Base-by-base conservation (phyloP, 2,113 vertebrate species). In the Danionella cerebrum region DNA sequence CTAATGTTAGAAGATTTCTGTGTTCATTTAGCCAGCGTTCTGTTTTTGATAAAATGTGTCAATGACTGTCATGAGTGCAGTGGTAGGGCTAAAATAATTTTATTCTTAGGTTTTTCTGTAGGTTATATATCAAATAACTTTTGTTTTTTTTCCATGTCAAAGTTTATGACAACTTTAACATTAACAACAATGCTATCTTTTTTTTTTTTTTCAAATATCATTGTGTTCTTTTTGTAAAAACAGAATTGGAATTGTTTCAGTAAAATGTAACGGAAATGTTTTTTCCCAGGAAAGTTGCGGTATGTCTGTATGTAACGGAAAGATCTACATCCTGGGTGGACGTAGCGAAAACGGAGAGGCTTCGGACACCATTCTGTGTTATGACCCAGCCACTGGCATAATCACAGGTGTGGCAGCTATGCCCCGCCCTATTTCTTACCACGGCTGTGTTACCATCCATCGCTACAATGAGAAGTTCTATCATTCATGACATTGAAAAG, bases 261-360 rank as follows among this genome's bases (percentile, higher is more conserved):
- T n/a, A n/a, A n/a, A n/a, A n/a, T n/a, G n/a, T n/a, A n/a, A 13
- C 12, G 11, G 9, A 21, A 14, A 62, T 35, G 13, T 25, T 45
- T 21, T n/a, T 73, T 53, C 80, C 70, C 87, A 99, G 96, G 96
- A 99, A 87, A 97, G 96, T 67, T 97, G 96, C 69, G 96, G 96
- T 67, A 99, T 99, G 96, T 97, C 95, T 4, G 94, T 99, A 51
- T 98, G 95, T 74, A 99, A 99, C 35, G 96, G 96, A 27, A 99
- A 98, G 81, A 94, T 99, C 85, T 99, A 90, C 75, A 97, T 99
- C 85, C 90, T 99, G 33, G 96, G 96, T 2, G 96, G 96, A 77
- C 90, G 94, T 77, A 85, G 92, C 41, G 96, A 98, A 76, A 96
- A 78, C 0, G 96, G 96, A 29, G 94, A 98, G 76, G 93, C 96